phyloP scores from a whole-genome alignment of 2,797 vertebrate species.

The Tachyglossus aculeatus region DNA sequence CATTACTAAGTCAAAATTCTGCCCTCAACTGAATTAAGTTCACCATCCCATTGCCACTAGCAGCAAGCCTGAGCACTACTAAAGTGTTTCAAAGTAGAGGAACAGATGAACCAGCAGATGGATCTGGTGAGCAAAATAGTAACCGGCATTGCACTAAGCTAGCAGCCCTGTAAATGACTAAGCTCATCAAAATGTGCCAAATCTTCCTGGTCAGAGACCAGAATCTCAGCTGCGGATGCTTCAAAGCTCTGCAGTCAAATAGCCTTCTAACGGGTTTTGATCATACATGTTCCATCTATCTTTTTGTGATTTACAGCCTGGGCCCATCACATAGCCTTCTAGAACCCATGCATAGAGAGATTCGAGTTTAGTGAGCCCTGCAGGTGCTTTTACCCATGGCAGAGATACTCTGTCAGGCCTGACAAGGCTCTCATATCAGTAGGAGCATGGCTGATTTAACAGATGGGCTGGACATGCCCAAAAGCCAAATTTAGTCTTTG shows the following conservation, averaged over 20 bases:
- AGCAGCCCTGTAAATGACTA: slow-evolving; percentile 8
- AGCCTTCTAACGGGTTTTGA: not conserved
- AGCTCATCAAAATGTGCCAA: slow-evolving; percentile 10
- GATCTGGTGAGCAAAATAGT: not conserved
- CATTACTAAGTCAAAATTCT: too few species aligned
- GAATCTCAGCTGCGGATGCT: slow-evolving; percentile 2
- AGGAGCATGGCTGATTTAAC: too few species aligned
- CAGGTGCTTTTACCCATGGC: too few species aligned
- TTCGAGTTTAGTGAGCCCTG: not conserved
- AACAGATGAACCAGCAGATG: slow-evolving; percentile 12
- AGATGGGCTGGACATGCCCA: too few species aligned
- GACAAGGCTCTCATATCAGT: too few species aligned
- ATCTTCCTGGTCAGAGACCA: not conserved
- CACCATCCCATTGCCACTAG: too few species aligned
- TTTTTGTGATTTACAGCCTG: not conserved
- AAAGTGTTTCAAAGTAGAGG: too few species aligned
- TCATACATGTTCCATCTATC: not conserved
- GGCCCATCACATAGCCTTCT: not conserved
- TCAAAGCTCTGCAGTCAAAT: not conserved
- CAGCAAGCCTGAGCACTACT: too few species aligned
- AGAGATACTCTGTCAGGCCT: too few species aligned
- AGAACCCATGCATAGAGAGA: not conserved
- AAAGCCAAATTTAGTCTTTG: too few species aligned
- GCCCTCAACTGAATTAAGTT: too few species aligned
- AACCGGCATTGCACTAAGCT: not conserved